These are phyloP conservation scores for Zaprionus africanus DNA, from an alignment of 1,140 invertebrate genomes.

Conservation along the genomic window DNA sequence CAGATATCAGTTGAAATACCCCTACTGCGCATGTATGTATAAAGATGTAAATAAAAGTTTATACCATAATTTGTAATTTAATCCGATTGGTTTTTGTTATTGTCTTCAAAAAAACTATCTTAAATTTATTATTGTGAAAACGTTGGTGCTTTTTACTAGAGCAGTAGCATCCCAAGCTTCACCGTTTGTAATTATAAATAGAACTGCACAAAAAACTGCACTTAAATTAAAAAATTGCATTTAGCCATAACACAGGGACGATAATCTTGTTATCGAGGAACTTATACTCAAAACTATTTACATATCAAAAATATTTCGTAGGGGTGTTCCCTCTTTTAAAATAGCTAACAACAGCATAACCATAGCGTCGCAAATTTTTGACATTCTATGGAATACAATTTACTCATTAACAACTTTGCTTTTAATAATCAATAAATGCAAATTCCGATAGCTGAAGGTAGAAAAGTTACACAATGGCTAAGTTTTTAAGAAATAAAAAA, in stretches of 20 bases:
- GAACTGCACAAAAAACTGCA: background rate
- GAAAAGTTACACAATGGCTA: no score
- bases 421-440: no score
- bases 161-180: background rate
- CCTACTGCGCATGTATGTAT: background rate
- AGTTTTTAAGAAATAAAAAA: no score
- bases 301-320: background rate
- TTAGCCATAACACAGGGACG: constrained; percentile 3
- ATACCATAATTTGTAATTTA: background rate
- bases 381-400: no score
- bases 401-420: no score
- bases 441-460: no score
- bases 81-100: background rate
- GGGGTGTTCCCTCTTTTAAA: background rate
- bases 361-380: no score
- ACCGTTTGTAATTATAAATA: background rate
- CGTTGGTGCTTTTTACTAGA: background rate
- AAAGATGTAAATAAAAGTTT: background rate
- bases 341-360: no score
- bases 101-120: background rate
- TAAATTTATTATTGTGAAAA: background rate
- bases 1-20: no score
- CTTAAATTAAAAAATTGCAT: background rate
- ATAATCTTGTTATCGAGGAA: background rate
- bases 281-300: background rate